These are phyloP conservation scores for Geococcyx californianus DNA, from an alignment of 2,113 vertebrate genomes.

Conservation along the genomic window DNA sequence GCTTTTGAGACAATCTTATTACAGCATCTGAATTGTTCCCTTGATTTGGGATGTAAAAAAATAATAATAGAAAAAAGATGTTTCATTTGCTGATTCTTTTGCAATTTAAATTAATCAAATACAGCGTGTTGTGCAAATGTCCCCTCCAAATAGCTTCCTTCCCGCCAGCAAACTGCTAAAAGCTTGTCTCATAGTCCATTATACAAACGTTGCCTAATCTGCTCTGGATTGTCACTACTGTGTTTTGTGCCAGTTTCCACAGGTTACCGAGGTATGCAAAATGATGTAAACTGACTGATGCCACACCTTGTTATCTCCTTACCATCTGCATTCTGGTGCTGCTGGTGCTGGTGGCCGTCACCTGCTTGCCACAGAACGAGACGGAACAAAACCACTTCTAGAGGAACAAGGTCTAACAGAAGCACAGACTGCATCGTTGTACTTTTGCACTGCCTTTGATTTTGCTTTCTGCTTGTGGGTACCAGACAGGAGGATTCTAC, in stretches of 20 bases:
- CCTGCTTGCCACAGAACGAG: not conserved
- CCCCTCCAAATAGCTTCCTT: not conserved
- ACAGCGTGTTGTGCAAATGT: not conserved
- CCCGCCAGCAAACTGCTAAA: not conserved
- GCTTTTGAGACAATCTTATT: slow-evolving; percentile 33
- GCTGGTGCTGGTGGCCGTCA: not conserved
- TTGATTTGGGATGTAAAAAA: not conserved
- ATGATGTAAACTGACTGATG: not conserved
- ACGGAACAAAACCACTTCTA: not conserved
- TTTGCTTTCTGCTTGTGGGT: not conserved
- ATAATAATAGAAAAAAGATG: not conserved
- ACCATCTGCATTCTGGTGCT: not conserved
- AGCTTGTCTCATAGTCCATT: not conserved
- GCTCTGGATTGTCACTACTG: not conserved
- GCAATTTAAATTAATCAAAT: slow-evolving; percentile 42
- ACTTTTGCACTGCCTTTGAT: not conserved
- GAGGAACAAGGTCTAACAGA: not conserved
- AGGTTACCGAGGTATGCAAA: not conserved
- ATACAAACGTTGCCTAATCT: not conserved
- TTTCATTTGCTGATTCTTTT: not conserved
- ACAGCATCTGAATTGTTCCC: not conserved
- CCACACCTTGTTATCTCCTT: not conserved
- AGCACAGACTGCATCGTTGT: too few species aligned
- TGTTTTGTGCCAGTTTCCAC: not conserved
- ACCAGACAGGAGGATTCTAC: not conserved